phyloP scores from a whole-genome alignment of 2,797 vertebrate species.

The Neosilurus hyrtlii region DNA sequence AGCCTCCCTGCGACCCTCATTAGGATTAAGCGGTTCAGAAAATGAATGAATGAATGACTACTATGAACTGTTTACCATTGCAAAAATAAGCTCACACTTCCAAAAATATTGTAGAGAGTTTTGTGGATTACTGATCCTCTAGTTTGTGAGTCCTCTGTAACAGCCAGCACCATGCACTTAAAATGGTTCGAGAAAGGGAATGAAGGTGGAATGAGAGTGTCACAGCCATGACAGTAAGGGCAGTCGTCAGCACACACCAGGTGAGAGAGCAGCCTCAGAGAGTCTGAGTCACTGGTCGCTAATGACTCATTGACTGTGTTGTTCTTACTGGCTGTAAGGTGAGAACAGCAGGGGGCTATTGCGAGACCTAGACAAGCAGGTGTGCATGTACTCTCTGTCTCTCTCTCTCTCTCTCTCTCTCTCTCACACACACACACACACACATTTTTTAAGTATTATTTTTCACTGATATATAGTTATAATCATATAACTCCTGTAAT shows the following conservation, averaged over 20 bases:
- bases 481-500: too few species aligned
- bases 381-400: background rate
- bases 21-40: too few species aligned
- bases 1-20: too few species aligned
- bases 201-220: conserved; percentile 44
- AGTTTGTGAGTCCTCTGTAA: background rate
- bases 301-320: conserved; percentile 68
- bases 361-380: conserved; percentile 1
- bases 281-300: conserved; percentile 57
- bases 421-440: background rate
- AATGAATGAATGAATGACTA: too few species aligned
- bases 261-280: conserved; percentile 65
- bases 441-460: background rate
- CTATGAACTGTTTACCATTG: background rate
- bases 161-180: background rate
- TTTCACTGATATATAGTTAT: background rate
- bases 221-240: conserved; percentile 4
- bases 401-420: too few species aligned
- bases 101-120: background rate
- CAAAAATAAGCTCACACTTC: background rate
- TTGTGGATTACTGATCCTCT: background rate
- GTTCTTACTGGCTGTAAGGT: conserved; percentile 28
- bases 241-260: conserved; percentile 50
- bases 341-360: conserved; percentile 23
- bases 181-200: background rate